These are phyloP conservation scores for Drosophila ustulata DNA, from an alignment of 2,888 invertebrate species.

Conservation along the genomic window DNA sequence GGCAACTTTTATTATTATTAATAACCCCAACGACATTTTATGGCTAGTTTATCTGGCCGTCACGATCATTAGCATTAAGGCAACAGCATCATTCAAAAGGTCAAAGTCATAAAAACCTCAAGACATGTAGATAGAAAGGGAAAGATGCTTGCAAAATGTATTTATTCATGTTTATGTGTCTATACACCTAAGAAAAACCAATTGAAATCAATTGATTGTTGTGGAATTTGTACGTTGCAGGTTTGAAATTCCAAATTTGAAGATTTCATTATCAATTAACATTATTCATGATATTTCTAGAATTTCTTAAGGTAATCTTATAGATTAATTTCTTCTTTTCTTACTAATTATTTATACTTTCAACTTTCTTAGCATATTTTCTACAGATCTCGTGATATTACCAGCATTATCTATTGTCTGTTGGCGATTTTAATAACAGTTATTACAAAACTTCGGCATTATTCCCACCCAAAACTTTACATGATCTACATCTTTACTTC, in stretches of 20 bases:
- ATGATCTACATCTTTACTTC: neutral
- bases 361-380: neutral
- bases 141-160: conserved; percentile 4
- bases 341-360: neutral
- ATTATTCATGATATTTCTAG: too few relatives aligned
- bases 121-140: neutral
- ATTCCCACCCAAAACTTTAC: neutral
- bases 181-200: conserved; percentile 7
- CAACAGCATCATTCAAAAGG: conserved; percentile 60
- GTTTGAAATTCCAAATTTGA: too few relatives aligned
- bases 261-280: too few relatives aligned
- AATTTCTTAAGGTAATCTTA: too few relatives aligned
- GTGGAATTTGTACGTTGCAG: neutral
- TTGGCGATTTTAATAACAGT: neutral
- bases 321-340: too few relatives aligned
- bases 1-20: conserved; percentile 64
- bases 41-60: conserved; percentile 47
- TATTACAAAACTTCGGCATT: neutral
- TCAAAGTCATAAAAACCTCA: conserved; percentile 65
- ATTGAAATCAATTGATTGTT: conserved; percentile 2
- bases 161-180: conserved; percentile 7
- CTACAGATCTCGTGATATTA: neutral
- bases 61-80: conserved; percentile 65
- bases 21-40: conserved; percentile 55
- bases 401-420: neutral